Conservation (phyloP, 2,797 vertebrate species). For the Podargus strigoides region DNA sequence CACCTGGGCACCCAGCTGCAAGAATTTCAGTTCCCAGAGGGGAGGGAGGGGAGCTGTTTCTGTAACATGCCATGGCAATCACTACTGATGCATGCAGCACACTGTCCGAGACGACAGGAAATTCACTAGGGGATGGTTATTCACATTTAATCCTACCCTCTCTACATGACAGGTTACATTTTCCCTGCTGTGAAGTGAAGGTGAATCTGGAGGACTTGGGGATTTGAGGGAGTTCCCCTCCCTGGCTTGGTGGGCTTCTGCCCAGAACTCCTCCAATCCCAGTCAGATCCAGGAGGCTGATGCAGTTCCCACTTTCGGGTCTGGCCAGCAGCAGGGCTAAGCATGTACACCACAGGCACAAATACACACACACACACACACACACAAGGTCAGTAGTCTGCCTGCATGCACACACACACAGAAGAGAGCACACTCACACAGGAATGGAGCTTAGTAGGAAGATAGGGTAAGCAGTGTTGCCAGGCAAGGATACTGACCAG, state of each 20-base stretch:
- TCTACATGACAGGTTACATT: background rate
- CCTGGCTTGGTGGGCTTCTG: background rate
- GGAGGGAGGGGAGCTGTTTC: slow-evolving; percentile 12
- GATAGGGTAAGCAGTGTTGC: too few species aligned
- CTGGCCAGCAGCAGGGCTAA: background rate
- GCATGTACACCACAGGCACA: accelerated
- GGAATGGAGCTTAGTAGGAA: background rate
- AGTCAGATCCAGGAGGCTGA: background rate
- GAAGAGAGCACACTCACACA: background rate
- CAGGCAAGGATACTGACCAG: background rate
- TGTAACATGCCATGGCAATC: background rate
- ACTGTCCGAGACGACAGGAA: background rate
- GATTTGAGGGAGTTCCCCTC: background rate
- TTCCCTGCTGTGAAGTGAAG: background rate
- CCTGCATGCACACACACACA: background rate
- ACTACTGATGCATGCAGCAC: background rate
- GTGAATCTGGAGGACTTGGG: background rate
- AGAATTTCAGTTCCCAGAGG: background rate
- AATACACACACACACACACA: background rate
- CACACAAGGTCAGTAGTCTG: background rate
- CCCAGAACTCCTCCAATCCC: background rate
- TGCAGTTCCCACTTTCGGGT: too few species aligned
- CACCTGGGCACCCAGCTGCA: background rate
- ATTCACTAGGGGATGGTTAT: background rate
- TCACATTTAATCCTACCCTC: background rate